These are phyloP conservation scores for Setophaga coronata DNA, from an alignment of 2,113 vertebrate species.

Conservation along the genomic window DNA sequence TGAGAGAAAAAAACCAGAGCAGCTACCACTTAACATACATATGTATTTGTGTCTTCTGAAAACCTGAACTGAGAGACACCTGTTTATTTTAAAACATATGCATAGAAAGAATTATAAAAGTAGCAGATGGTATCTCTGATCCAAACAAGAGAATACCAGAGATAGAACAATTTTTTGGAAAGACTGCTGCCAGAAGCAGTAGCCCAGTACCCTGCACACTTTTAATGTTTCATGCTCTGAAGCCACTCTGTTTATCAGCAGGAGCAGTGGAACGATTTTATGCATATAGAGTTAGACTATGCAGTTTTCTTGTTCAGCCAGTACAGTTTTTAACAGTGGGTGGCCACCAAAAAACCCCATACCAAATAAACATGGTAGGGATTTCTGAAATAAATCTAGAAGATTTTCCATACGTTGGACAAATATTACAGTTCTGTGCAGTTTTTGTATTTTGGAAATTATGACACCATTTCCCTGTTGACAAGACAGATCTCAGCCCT, in stretches of 20 bases:
- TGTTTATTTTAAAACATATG: background rate
- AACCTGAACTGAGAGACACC: background rate
- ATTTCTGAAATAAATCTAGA: background rate
- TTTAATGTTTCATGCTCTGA: background rate
- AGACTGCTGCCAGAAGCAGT: background rate
- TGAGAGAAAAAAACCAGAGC: background rate
- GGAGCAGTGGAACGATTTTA: background rate
- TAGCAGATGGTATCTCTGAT: background rate
- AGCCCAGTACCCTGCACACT: fast-evolving
- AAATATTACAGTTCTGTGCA: background rate
- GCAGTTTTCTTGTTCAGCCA: background rate
- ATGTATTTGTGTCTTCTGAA: background rate
- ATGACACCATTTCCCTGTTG: background rate
- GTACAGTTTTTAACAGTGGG: background rate
- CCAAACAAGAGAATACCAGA: background rate
- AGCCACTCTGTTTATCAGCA: background rate
- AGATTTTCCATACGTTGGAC: background rate
- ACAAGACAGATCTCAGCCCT: background rate
- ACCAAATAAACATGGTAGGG: background rate
- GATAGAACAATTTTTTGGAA: background rate
- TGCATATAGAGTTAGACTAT: background rate
- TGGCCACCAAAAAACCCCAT: background rate
- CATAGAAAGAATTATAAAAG: background rate
- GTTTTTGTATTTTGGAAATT: background rate
- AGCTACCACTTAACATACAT: background rate